A percentile compares a stretch with the other conserved stretches of the same genome.
These are phyloP conservation scores for Pteromalus puparum DNA, from an alignment of 1,140 invertebrate genomes.

Conservation along the genomic window DNA sequence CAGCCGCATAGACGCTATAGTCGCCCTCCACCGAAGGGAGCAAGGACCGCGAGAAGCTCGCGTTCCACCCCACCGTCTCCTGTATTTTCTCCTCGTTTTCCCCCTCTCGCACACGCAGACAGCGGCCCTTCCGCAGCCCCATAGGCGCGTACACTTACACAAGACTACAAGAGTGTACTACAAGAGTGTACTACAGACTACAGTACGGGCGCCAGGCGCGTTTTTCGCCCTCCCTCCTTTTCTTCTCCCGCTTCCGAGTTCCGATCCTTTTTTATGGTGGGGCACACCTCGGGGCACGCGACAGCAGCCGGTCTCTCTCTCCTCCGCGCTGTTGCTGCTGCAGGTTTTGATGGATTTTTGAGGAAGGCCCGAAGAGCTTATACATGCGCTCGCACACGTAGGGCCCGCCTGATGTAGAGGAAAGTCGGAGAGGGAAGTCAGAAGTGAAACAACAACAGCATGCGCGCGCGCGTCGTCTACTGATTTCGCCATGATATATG, in stretches of 20 bases:
- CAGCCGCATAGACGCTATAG: background rate
- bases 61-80: background rate
- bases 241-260: background rate
- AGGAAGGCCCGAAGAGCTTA: background rate
- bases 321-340: background rate
- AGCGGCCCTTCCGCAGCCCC: background rate
- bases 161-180: too few relatives aligned
- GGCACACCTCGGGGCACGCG: too few relatives aligned
- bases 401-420: too few relatives aligned
- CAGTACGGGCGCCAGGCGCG: too few relatives aligned
- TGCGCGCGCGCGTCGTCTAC: background rate
- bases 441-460: background rate
- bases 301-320: background rate
- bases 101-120: too few relatives aligned
- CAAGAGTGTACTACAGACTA: too few relatives aligned
- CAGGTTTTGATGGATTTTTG: background rate
- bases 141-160: background rate
- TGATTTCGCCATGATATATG: background rate
- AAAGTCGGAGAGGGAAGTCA: background rate
- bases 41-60: conserved; percentile 15
- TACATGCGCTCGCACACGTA: background rate
- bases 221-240: background rate
- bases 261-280: background rate
- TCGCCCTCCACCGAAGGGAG: background rate
- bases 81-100: background rate